Percentiles rank a stretch among this genome's conserved stretches.
These are phyloP conservation scores for Acrobasis consociella DNA, from an alignment of 2,888 invertebrate species.

Conservation along the genomic window DNA sequence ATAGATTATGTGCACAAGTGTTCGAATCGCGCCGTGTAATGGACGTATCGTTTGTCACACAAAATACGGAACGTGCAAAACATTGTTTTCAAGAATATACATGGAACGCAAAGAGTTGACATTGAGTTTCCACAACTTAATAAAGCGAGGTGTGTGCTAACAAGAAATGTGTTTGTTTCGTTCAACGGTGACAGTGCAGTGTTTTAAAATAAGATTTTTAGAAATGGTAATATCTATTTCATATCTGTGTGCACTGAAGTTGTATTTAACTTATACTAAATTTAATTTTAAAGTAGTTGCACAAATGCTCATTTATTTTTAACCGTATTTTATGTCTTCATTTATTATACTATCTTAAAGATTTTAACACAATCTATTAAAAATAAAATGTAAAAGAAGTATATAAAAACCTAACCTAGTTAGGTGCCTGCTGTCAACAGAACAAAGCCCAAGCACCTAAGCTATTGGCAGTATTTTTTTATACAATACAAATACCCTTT, in stretches of 20 bases:
- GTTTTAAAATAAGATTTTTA: conserved; percentile 1
- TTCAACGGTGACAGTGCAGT: conserved; percentile 28
- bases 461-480: too few species aligned
- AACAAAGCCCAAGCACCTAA: too few species aligned
- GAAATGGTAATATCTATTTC: not conserved
- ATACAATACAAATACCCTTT: too few species aligned
- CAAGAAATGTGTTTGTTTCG: conserved; percentile 29
- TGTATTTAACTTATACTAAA: too few species aligned
- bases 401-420: too few species aligned
- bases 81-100: conserved; percentile 48
- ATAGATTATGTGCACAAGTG: conserved; percentile 79
- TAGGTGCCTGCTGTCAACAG: too few species aligned
- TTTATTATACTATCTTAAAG: too few species aligned
- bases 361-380: too few species aligned
- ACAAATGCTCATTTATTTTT: too few species aligned
- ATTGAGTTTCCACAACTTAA: conserved; percentile 77
- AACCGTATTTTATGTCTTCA: too few species aligned
- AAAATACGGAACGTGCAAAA: conserved; percentile 32
- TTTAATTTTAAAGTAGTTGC: too few species aligned
- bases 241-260: not conserved
- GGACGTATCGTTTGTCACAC: conserved; percentile 65
- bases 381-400: too few species aligned
- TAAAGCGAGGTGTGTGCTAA: conserved; percentile 69
- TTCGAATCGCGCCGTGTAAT: conserved; percentile 65
- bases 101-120: conserved; percentile 76